Evolutionary conservation across 30 jellyfish, hydroid and myxozoan genomes (phyloP).

Genomic region (Chrysaora quinquecirrha): DNA sequence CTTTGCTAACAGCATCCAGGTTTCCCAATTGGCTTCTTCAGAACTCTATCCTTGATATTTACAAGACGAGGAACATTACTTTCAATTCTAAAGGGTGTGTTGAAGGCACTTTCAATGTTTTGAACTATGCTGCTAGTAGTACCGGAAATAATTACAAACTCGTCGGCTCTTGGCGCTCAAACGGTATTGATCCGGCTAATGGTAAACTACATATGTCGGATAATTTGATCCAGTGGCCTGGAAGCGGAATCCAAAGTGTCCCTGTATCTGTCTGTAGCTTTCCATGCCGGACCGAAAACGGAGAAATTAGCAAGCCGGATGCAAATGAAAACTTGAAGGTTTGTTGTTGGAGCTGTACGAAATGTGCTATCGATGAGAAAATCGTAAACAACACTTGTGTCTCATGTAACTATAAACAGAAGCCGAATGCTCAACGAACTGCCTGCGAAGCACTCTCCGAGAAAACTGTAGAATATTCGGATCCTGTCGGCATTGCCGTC

Average conservation of each 20-base stretch:
- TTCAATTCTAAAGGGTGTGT: constrained; percentile 45
- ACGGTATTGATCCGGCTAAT: not conserved
- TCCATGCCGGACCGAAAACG: constrained; percentile 50
- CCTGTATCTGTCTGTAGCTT: constrained; percentile 62
- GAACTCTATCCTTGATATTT: not conserved
- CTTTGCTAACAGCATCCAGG: not conserved
- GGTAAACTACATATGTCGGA: constrained; percentile 14
- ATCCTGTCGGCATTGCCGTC: constrained; percentile 22
- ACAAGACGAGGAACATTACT: constrained; percentile 21
- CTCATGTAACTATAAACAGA: constrained; percentile 2
- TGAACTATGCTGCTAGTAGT: not conserved
- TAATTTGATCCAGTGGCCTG: constrained; percentile 11
- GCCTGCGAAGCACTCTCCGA: constrained; percentile 28
- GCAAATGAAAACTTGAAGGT: not conserved
- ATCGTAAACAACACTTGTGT: constrained; percentile 29
- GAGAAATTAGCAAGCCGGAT: constrained; percentile 5
- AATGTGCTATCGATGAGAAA: constrained; percentile 17
- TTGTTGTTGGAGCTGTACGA: constrained; percentile 48
- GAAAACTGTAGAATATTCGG: constrained; percentile 4
- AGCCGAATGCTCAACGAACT: constrained; percentile 14
- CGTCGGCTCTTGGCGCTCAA: constrained; percentile 40
- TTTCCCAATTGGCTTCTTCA: not conserved
- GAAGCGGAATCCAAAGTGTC: not conserved
- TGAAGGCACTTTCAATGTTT: constrained; percentile 21
- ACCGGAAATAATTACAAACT: constrained; percentile 7